Evolutionary conservation across 1,140 invertebrate genomes (phyloP), one percentile per base, ranked within the genome.

Genomic region (Planococcus citri): DNA sequence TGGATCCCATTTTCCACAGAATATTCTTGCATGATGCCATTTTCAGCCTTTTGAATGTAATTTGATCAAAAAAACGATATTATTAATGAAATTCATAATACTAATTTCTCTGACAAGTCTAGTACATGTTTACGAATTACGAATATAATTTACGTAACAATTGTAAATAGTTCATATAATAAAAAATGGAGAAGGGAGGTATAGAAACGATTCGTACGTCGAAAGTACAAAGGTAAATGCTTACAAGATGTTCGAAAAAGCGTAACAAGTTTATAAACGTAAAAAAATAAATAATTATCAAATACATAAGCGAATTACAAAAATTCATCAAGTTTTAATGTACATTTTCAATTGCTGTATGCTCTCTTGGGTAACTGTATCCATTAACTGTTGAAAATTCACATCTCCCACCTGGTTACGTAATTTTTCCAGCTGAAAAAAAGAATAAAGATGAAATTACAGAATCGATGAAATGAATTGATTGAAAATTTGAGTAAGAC

Each of bases 361-460:
- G 20, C 2, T 64, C 1, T 64, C 60, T 64, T 24, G 10, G 60
- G 60, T 64, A 64, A 64, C 60, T 64, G 60, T 24, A 64, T 64
- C 60, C 60, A 64, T 64, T 12, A 64, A 17, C 17, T 64, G 60
- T 64, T 64, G 20, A 20, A 64, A 64, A 64, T 64, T 64, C 22
- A 24, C 22, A 25, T 64, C 60, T 1, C 60, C 60, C 21, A 25
- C 4, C 17, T 64, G 60, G 3, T 64, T 25, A 14, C 60, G 60
- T 64, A 64, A 64, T 64, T 64, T 27, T 64, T 64, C 60, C 60
- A 64, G 17, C 60, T 64, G 60, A 24, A 27, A 64, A 6, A 9
- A 4, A 64, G 3, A 8, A 22, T 20, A 8, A 58, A n/a, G 51
- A 58, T 8, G 51, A 58, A 58, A 58, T 4, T 58, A 4, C 10